Evolutionary conservation across 2,888 invertebrate genomes (phyloP), one percentile per base, ranked within the genome.

Genomic region (Megaustenia siamemsis): DNA sequence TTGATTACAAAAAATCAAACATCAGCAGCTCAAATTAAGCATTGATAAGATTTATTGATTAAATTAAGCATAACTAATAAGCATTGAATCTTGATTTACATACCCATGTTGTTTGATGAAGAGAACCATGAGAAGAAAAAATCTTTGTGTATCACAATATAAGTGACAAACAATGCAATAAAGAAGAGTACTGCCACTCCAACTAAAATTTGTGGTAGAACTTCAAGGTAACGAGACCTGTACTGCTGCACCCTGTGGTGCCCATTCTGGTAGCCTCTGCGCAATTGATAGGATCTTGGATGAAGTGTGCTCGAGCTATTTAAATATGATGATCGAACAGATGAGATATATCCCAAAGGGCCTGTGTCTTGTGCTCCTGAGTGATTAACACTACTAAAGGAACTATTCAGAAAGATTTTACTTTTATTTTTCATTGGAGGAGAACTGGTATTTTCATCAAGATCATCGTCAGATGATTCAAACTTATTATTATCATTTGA

Each of bases 391-490:
- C 35, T 71, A 43, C n/a, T 24, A 45, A 71, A 71, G 6, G 43
- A 71, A 43, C 1, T 71, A n/a, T 53, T 83, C n/a, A 35, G 43
- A 53, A 21, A 28, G 18, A 4, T 24, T n/a, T 71, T 10, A 35
- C 53, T 49, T 82, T 90, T 90, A 82, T 91, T 90, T 85, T 89
- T 90, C 24, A 90, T 90, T n/a, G 6, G 32, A 53, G 89, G 89
- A 12, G 71, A 6, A 86, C 90, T 91, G 5, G 90, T 87, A 86
- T 91, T 91, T 75, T 89, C 90, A 63, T 92, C 92, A 28, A 87
- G 80, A 69, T 90, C 90, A 60, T 89, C 89, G 83, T 92, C 92
- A 6, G 91, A 91, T 69, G 91, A 91, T 68, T 92, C 92, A 69
- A 88, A 86, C 6, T 80, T 80, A 82, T 86, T 79, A 40, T 77